phyloP scores from a whole-genome alignment of 2,888 invertebrate species.

The Pammene aurita region DNA sequence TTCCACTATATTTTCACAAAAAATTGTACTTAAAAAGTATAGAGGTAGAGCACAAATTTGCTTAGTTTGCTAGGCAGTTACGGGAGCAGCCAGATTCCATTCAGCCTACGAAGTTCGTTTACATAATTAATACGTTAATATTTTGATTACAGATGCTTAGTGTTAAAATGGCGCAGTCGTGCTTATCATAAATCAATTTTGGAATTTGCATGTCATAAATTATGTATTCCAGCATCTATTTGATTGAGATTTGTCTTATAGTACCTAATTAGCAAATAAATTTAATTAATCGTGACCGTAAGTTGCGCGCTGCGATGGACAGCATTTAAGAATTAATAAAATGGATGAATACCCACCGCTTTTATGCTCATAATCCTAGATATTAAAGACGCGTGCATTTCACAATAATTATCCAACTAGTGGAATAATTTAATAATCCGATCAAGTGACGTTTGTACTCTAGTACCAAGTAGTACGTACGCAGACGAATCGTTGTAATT shows the following conservation, averaged over 20 bases:
- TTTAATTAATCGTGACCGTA: background rate
- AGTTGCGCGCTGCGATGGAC: background rate
- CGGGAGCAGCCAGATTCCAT: slow-evolving; percentile 29
- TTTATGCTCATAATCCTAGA: too few species aligned
- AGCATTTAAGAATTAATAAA: background rate
- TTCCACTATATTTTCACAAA: slow-evolving; percentile 35
- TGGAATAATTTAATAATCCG: too few species aligned
- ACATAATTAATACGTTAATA: slow-evolving; percentile 52
- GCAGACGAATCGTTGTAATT: too few species aligned
- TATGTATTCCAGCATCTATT: slow-evolving; percentile 35
- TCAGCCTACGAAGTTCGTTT: slow-evolving; percentile 47
- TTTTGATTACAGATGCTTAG: slow-evolving; percentile 52
- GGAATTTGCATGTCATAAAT: slow-evolving; percentile 40
- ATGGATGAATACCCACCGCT: too few species aligned
- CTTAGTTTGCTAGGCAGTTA: slow-evolving; percentile 12
- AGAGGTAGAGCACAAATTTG: slow-evolving; percentile 8
- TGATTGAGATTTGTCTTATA: slow-evolving; percentile 27
- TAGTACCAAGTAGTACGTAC: too few species aligned
- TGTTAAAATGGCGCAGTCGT: slow-evolving; percentile 42
- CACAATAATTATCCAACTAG: too few species aligned
- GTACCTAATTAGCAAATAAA: background rate
- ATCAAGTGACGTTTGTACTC: too few species aligned
- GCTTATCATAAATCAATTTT: slow-evolving; percentile 44
- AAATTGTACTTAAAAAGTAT: slow-evolving; percentile 40
- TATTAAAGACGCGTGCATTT: too few species aligned